Conservation (phyloP, 2,888 invertebrate species). For the Allolobophora icterica region DNA sequence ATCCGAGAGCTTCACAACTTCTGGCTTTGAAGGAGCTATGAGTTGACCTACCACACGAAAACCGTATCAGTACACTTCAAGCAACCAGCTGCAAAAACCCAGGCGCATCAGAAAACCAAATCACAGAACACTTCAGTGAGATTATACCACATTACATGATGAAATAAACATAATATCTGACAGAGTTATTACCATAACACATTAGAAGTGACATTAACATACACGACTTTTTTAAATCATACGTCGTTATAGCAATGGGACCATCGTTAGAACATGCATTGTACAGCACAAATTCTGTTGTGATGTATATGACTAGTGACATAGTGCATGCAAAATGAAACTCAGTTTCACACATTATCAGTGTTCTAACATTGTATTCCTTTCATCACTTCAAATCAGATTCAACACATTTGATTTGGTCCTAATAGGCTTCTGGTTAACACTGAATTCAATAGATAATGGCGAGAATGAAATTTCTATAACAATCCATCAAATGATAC, state of each 20-base stretch:
- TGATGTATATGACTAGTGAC: neutral
- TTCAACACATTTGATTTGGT: neutral
- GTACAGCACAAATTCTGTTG: neutral
- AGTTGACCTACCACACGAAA: neutral
- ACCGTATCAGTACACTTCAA: neutral
- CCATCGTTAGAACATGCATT: neutral
- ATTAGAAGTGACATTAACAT: neutral
- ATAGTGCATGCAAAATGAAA: neutral
- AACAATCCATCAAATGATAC: neutral
- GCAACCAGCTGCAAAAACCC: neutral
- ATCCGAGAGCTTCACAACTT: conserved; percentile 84
- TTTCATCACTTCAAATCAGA: no score
- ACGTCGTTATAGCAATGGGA: no score
- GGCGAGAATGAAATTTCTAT: neutral
- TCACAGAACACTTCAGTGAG: no score
- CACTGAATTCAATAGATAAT: neutral
- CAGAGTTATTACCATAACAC: neutral
- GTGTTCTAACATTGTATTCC: neutral
- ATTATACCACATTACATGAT: neutral
- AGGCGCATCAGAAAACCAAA: neutral
- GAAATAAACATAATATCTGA: neutral
- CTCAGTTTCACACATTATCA: neutral
- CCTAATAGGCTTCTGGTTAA: neutral
- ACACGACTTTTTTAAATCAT: no score
- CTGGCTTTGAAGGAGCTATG: conserved; percentile 79